phyloP scores from a whole-genome alignment of 1,140 invertebrate genomes.

The honey bee (Apis mellifera) region DNA sequence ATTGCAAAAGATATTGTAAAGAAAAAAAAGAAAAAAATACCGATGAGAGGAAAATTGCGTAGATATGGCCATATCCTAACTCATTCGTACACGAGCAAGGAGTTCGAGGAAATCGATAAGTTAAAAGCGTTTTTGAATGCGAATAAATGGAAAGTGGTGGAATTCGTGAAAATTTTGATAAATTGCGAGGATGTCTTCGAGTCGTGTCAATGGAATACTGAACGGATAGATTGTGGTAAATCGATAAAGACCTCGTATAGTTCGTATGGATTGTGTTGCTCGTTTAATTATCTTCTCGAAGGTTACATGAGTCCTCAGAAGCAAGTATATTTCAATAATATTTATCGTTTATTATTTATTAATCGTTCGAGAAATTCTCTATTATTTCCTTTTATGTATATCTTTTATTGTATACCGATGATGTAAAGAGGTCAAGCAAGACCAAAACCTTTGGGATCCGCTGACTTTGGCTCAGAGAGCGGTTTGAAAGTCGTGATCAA shows the following conservation, averaged over 20 bases:
- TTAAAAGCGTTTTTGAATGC: conserved; percentile 18
- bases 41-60: background rate
- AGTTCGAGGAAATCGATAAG: background rate
- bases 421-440: background rate
- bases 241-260: conserved; percentile 34
- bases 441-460: background rate
- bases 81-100: background rate
- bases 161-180: conserved; percentile 43
- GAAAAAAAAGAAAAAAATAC: accelerated
- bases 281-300: conserved; percentile 62
- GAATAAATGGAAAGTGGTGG: conserved; percentile 29
- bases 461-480: conserved; percentile 18
- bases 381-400: no score
- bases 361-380: background rate
- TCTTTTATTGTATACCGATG: background rate
- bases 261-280: conserved; percentile 57
- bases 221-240: conserved; percentile 41
- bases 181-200: conserved; percentile 55
- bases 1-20: background rate
- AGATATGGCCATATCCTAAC: conserved; percentile 42
- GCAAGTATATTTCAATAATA: conserved; percentile 38
- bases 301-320: conserved; percentile 15
- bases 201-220: conserved; percentile 39
- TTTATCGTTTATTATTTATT: no score
- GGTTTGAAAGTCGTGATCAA: conserved; percentile 34